phyloP scores from a whole-genome alignment of 2,888 invertebrate genomes.

The Cheilosia urbana region DNA sequence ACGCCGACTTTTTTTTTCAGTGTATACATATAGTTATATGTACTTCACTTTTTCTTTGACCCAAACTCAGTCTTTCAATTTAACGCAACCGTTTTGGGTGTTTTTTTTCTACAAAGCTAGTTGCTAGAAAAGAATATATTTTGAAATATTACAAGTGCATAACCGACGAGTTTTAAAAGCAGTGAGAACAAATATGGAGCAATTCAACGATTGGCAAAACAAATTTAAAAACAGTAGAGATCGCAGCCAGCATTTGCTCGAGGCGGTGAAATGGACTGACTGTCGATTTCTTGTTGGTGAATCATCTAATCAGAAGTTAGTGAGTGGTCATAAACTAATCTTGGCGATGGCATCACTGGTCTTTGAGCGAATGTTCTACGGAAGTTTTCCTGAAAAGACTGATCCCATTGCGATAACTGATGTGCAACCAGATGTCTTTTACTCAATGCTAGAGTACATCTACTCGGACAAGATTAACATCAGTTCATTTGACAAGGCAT shows the following conservation, averaged over 20 bases:
- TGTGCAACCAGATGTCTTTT: conserved; percentile 94
- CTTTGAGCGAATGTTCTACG: conserved; percentile 95
- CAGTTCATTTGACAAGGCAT: conserved; percentile 93
- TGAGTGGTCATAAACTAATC: conserved; percentile 92
- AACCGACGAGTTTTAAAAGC: no score
- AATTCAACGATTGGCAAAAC: conserved; percentile 89
- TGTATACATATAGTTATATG: no score
- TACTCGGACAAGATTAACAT: conserved; percentile 93
- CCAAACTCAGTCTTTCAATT: no score
- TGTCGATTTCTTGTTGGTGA: conserved; percentile 92
- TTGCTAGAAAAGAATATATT: no score
- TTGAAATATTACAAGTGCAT: no score
- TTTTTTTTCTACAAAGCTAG: no score
- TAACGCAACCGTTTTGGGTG: no score
- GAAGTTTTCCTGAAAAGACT: conserved; percentile 91
- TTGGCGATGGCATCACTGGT: conserved; percentile 95
- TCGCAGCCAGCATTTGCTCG: conserved; percentile 89
- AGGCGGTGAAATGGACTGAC: conserved; percentile 92
- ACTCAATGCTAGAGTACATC: conserved; percentile 92
- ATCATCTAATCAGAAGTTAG: conserved; percentile 89
- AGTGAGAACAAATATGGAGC: background rate
- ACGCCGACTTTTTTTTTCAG: no score
- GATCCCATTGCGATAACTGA: conserved; percentile 92
- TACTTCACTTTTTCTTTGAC: no score
- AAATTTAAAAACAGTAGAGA: conserved; percentile 89